Conservation (phyloP, 2,113 vertebrate species). For the Tenrec ecaudatus region DNA sequence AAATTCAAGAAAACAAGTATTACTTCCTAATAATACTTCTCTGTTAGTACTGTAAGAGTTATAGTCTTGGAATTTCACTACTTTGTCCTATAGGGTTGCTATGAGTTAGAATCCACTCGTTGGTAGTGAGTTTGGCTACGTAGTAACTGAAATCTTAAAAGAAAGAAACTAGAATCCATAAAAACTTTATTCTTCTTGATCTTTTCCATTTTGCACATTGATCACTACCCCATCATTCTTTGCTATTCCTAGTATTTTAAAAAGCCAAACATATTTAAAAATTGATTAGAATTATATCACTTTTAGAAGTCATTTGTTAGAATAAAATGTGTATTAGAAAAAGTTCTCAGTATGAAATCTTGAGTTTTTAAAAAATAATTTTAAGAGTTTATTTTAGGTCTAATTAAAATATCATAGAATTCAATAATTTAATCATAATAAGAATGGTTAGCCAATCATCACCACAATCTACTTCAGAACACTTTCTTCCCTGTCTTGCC, state of each 20-base stretch:
- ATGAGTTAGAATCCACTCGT: too few species aligned
- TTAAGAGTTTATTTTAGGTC: too few species aligned
- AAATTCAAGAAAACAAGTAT: background rate
- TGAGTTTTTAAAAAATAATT: background rate
- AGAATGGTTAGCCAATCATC: too few species aligned
- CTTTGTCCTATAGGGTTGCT: too few species aligned
- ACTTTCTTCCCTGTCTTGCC: too few species aligned
- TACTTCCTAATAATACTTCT: too few species aligned
- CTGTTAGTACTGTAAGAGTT: too few species aligned
- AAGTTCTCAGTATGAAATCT: background rate
- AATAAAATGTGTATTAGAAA: background rate
- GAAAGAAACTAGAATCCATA: background rate
- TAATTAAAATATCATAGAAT: too few species aligned
- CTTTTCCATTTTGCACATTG: background rate
- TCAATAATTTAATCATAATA: too few species aligned
- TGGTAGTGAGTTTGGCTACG: background rate
- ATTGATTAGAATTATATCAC: background rate
- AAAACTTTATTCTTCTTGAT: background rate
- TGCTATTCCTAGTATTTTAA: background rate
- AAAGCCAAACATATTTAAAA: background rate
- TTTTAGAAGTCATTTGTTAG: constrained; percentile 33
- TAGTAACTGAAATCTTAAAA: background rate
- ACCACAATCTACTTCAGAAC: too few species aligned
- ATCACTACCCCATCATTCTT: background rate
- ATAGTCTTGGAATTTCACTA: too few species aligned